Base-by-base conservation (phyloP, 1,140 invertebrate species). In the Stegodyphus mimosarum region DNA sequence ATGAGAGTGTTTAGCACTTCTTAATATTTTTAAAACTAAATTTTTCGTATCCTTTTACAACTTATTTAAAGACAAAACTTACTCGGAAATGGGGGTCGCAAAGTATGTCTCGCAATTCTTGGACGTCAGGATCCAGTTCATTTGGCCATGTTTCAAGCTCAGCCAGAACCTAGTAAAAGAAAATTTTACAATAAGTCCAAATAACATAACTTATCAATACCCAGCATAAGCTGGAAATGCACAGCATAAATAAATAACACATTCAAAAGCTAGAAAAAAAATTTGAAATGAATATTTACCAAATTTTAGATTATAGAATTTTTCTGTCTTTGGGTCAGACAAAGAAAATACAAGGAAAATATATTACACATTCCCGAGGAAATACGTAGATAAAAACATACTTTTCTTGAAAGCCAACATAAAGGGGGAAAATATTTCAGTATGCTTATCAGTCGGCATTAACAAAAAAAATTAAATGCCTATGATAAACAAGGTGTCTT, bases 1-100 rank as follows among this genome's bases (percentile, higher is more conserved):
- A 33, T 33, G 33, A 1, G 33, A 1, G 33, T 33, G 33, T 33
- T 33, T 33, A 33, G 33, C 33, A 3, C 33, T 33, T 33, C 1
- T 33, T 33, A 33, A 33, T 33, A 33, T 33, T 33, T 33, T 33
- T 33, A n/a, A n/a, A n/a, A n/a, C n/a, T n/a, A n/a, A n/a, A n/a
- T n/a, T n/a, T n/a, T n/a, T n/a, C n/a, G 55, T 9, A 60, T 60
- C 55, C 55, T 15, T 1, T 60, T 9, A 60, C 55, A 15, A 10
- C 15, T 2, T 15, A 60, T 10, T 60, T 10, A 60, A 60, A 7
- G 9, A 7, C 15, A 11, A 5, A 64, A 92, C 94, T 93, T 90
- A 98, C 96, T 95, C 95, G 95, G 87, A 97, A 92, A 90, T 97
- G 95, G 85, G 96, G 95, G 89, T 94, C 93, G 85, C 93, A 93